Conservation (phyloP, 2,888 invertebrate genomes). For the Ormyrus nitidulus region DNA sequence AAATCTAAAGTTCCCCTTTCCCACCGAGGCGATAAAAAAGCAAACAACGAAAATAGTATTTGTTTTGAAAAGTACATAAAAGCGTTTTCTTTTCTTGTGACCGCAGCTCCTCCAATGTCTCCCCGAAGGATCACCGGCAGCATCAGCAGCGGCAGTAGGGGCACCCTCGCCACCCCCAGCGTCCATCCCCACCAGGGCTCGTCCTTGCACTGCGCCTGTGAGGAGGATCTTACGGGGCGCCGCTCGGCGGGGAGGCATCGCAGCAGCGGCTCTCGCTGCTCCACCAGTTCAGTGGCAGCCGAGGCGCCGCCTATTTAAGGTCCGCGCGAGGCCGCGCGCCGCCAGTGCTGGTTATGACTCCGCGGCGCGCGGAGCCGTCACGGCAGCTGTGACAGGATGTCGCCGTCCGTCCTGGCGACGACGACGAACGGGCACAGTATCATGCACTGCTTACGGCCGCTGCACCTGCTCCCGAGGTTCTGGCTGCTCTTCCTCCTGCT, state of each 20-base stretch:
- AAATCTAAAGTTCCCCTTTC: not conserved
- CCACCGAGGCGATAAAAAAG: too few relatives aligned
- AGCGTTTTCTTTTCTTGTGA: not conserved
- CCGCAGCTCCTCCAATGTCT: constrained; percentile 24
- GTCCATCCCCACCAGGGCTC: not conserved
- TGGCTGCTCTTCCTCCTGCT: constrained; percentile 62
- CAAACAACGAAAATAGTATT: not conserved
- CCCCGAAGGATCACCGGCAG: not conserved
- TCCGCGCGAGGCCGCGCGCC: constrained; percentile 33
- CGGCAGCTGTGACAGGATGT: constrained; percentile 68
- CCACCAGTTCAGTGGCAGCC: constrained; percentile 32
- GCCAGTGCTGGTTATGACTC: constrained; percentile 73
- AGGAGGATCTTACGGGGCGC: too few relatives aligned
- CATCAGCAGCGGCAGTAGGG: not conserved
- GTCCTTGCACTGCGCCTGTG: too few relatives aligned
- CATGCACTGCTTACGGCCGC: constrained; percentile 63
- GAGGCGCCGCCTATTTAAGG: constrained; percentile 56
- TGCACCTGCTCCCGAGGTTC: constrained; percentile 61
- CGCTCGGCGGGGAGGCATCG: too few relatives aligned
- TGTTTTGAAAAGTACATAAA: not conserved
- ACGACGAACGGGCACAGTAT: constrained; percentile 8
- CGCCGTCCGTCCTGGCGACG: constrained; percentile 67
- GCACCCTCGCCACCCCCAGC: not conserved
- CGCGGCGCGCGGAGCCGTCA: constrained; percentile 60
- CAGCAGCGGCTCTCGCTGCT: too few relatives aligned